Evolutionary conservation across 2,113 vertebrate genomes (phyloP), one percentile per base, ranked within the genome.

Genomic region (Camelus bactrianus): DNA sequence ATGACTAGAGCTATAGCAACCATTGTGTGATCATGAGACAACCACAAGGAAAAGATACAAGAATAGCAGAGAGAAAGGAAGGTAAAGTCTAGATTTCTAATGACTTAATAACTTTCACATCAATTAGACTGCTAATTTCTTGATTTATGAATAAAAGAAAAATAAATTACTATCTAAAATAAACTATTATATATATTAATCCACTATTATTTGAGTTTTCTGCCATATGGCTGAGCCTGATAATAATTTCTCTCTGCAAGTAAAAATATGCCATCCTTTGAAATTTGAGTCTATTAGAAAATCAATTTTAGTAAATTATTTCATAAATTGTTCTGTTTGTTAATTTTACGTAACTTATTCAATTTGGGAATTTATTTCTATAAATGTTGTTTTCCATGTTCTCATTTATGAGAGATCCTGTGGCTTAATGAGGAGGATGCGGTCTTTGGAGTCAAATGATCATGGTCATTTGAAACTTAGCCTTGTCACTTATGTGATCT

Each of bases 211-310:
- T 42, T 54, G 75, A 89, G 73, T 73, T 86, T 89, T 90, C 69
- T 84, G 17, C 7, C n/a, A 26, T 35, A 15, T 86, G 2, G 19
- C 42, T 85, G 38, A 85, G 26, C 15, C 35, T 67, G 35, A 86
- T 76, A 67, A 35, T 80, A 38, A 76, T 80, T 82, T 94, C 54
- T 46, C 19, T 52, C 30, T 32, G 12, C 3, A 56, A 50, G 58
- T 10, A 52, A 83, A 69, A 95, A 8, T 65, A 56, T 81, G 42
- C 0, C 5, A 69, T 89, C 28, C 81, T 64, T 85, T 62, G 58
- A 95, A 50, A 58, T 10, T 58, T 88, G n/a, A 79, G 17, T 85
- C 15, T 85, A 86, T 80, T 19, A 89, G 35, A 84, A 91, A 75
- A 11, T 64, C 60, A 76, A 1, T 81, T 58, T 92, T 87, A 58